Evolutionary conservation across 2,797 vertebrate species (phyloP).

Genomic region (Pantherophis alleghaniensis): DNA sequence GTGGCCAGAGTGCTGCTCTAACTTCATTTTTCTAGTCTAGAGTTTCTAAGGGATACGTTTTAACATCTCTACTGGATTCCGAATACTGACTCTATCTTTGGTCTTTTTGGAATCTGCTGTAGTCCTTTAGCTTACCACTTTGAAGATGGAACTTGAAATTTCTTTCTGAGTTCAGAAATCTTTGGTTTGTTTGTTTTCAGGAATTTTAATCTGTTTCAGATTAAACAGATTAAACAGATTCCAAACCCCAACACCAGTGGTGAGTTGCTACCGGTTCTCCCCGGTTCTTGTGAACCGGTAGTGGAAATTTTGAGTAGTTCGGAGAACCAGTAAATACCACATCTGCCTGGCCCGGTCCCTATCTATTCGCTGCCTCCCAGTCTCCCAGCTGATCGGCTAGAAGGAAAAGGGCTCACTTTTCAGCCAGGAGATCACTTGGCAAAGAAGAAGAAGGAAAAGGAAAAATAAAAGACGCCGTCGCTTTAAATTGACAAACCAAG

Average conservation of each 20-base stretch:
- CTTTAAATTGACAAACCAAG: too few relatives aligned
- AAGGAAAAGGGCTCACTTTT: too few relatives aligned
- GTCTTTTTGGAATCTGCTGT: neutral
- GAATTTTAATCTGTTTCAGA: neutral
- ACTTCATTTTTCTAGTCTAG: neutral
- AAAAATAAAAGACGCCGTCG: too few relatives aligned
- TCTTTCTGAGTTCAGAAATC: neutral
- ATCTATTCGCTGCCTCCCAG: too few relatives aligned
- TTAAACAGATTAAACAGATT: neutral
- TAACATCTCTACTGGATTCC: neutral
- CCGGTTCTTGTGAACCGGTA: too few relatives aligned
- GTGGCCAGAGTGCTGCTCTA: neutral
- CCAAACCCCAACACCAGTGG: neutral
- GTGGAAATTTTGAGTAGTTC: too few relatives aligned
- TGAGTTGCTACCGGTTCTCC: too few relatives aligned
- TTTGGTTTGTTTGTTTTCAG: neutral
- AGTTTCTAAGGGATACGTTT: neutral
- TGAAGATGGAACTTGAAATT: neutral
- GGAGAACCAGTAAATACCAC: too few relatives aligned
- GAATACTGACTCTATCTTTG: neutral
- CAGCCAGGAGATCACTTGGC: too few relatives aligned
- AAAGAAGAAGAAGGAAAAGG: too few relatives aligned
- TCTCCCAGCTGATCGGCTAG: too few relatives aligned
- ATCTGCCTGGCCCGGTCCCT: too few relatives aligned
- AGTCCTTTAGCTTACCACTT: neutral